A percentile compares a stretch with the other conserved stretches of the same genome.
phyloP scores from a whole-genome alignment of 2,113 vertebrate genomes.

The Nothocercus julius region DNA sequence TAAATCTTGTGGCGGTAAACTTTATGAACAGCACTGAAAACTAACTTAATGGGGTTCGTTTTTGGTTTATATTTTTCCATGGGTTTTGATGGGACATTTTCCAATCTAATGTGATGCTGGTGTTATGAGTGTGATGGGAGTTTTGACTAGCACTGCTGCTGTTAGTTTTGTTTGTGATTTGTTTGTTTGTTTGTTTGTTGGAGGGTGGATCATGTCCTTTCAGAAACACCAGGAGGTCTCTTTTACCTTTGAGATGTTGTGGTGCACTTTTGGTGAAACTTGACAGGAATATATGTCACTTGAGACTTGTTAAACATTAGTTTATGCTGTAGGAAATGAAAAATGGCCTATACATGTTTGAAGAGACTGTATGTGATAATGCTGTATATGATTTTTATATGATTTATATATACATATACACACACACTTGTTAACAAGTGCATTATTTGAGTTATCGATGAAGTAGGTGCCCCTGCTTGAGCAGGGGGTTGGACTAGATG shows the following conservation, averaged over 20 bases:
- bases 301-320: neutral
- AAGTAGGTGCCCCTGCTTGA: neutral
- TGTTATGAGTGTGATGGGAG: neutral
- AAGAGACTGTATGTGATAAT: neutral
- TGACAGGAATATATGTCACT: neutral
- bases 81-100: neutral
- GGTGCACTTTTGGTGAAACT: neutral
- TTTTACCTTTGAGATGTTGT: neutral
- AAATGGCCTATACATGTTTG: neutral
- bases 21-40: neutral
- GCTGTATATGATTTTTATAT: neutral
- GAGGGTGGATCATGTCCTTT: neutral
- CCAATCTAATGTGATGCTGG: neutral
- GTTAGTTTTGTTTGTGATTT: neutral
- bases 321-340: neutral
- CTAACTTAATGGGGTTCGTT: neutral
- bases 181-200: too few species aligned
- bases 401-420: too few species aligned
- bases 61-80: neutral
- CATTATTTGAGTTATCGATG: neutral
- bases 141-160: neutral
- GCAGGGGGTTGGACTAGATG: too few species aligned
- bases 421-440: neutral
- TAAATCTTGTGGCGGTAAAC: neutral
- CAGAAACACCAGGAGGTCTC: neutral